Evolutionary conservation across 2,888 invertebrate species (phyloP).

Genomic region (Drosophila paranaensis): DNA sequence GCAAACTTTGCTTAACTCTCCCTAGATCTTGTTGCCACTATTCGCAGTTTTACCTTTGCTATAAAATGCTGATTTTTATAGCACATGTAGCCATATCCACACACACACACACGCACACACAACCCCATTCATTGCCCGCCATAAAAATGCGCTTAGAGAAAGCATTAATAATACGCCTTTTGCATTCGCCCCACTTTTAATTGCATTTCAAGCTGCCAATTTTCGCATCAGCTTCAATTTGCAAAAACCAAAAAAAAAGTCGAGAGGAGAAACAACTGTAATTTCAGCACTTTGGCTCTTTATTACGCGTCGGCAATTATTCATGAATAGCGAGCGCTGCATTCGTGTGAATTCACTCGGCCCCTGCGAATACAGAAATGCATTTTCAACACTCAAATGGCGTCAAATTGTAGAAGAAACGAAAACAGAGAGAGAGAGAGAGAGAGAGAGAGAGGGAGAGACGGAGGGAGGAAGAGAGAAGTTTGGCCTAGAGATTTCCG

Average conservation of each 20-base stretch:
- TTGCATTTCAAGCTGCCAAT: conserved; percentile 46
- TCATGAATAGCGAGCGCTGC: conserved; percentile 34
- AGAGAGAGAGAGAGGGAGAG: not conserved
- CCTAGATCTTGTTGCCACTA: not conserved
- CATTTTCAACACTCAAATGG: conserved; percentile 69
- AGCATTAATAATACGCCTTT: conserved; percentile 33
- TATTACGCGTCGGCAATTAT: conserved; percentile 55
- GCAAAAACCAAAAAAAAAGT: conserved; percentile 1
- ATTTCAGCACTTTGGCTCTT: conserved; percentile 70
- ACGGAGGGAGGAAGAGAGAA: not conserved
- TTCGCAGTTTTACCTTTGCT: not conserved
- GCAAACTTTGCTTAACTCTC: too few species aligned
- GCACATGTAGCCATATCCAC: not conserved
- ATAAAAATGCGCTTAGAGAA: conserved; percentile 38
- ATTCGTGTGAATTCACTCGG: conserved; percentile 54
- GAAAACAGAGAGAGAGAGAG: not conserved
- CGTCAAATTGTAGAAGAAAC: conserved; percentile 52
- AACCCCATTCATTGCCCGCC: not conserved
- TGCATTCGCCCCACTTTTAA: conserved; percentile 43
- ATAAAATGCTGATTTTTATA: not conserved
- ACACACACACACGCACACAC: too few species aligned
- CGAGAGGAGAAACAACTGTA: conserved; percentile 26
- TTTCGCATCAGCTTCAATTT: conserved; percentile 44
- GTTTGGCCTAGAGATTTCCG: conserved; percentile 48
- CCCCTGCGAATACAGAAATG: conserved; percentile 35